These are phyloP conservation scores for Gymnocypris eckloni DNA, from an alignment of 2,797 vertebrate genomes.

Conservation along the genomic window DNA sequence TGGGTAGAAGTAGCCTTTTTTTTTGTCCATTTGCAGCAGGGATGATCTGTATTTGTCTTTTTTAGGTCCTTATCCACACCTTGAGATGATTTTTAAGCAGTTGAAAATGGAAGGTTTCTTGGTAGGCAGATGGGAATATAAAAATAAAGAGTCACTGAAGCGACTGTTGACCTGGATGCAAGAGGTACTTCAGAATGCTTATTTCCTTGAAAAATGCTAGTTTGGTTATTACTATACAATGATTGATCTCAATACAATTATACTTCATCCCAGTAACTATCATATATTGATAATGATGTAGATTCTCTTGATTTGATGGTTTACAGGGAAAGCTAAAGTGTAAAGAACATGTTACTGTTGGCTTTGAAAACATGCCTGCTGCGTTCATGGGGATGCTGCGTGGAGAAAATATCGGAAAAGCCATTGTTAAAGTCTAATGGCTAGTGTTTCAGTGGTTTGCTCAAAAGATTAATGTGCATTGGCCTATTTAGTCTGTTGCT, in stretches of 20 bases:
- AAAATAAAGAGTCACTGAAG: conserved; percentile 71
- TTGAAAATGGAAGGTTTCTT: conserved; percentile 80
- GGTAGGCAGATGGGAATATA: conserved; percentile 67
- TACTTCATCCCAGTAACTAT: background rate
- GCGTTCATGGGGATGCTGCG: conserved; percentile 90
- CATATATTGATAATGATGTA: background rate
- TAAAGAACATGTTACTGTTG: conserved; percentile 81
- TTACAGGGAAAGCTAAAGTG: conserved; percentile 85
- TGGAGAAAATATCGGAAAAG: conserved; percentile 89
- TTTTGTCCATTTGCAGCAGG: background rate
- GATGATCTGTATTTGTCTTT: background rate
- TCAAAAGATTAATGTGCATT: background rate
- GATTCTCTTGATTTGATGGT: background rate
- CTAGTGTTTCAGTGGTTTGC: background rate
- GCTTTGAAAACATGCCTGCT: conserved; percentile 90
- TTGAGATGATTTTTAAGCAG: conserved; percentile 71
- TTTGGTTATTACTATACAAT: background rate
- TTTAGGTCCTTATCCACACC: conserved; percentile 67
- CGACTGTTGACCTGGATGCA: conserved; percentile 76
- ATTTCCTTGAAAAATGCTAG: background rate
- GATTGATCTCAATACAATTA: background rate
- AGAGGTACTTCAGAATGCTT: conserved; percentile 47
- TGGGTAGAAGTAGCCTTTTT: background rate
- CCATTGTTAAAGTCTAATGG: conserved; percentile 81
- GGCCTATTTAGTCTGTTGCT: background rate